Evolutionary conservation across 2,888 invertebrate genomes (phyloP).

Genomic region (Latheticus oryzae): DNA sequence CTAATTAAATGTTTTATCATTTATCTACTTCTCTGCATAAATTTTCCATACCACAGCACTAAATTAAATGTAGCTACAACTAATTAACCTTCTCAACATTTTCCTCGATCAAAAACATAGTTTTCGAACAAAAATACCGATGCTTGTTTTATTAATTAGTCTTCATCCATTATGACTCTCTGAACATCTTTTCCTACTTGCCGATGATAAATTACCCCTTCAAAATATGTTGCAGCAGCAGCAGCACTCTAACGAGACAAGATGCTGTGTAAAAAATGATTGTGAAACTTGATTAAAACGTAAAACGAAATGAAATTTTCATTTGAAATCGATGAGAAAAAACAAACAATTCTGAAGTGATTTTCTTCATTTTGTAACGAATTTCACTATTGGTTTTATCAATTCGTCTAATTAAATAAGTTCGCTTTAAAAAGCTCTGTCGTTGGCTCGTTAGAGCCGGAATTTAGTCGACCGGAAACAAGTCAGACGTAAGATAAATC

Average conservation of each 20-base stretch:
- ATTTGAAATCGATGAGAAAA: constrained; percentile 5
- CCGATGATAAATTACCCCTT: constrained; percentile 25
- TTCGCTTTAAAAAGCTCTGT: constrained; percentile 34
- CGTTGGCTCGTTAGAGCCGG: constrained; percentile 37
- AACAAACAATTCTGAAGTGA: background rate
- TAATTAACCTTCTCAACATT: constrained; percentile 25
- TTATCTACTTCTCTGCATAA: background rate
- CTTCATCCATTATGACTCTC: constrained; percentile 25
- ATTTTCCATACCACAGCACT: background rate
- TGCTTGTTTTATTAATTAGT: constrained; percentile 34
- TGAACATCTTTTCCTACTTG: constrained; percentile 7
- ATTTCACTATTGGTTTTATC: constrained; percentile 13
- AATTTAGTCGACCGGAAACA: constrained; percentile 39
- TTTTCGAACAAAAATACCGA: constrained; percentile 30
- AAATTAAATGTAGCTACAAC: constrained; percentile 8
- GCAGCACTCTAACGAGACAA: constrained; percentile 17
- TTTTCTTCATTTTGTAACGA: background rate
- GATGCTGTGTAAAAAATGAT: constrained; percentile 20
- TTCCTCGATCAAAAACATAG: constrained; percentile 19
- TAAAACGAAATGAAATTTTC: constrained; percentile 14
- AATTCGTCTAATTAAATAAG: constrained; percentile 36
- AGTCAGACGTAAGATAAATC: constrained; percentile 41
- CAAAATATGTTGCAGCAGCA: constrained; percentile 18
- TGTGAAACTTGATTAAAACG: constrained; percentile 4
- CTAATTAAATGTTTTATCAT: constrained; percentile 17